Percentiles rank a stretch among this genome's conserved stretches.
These are phyloP conservation scores for Pica pica DNA, from an alignment of 2,113 vertebrate species.

Conservation along the genomic window DNA sequence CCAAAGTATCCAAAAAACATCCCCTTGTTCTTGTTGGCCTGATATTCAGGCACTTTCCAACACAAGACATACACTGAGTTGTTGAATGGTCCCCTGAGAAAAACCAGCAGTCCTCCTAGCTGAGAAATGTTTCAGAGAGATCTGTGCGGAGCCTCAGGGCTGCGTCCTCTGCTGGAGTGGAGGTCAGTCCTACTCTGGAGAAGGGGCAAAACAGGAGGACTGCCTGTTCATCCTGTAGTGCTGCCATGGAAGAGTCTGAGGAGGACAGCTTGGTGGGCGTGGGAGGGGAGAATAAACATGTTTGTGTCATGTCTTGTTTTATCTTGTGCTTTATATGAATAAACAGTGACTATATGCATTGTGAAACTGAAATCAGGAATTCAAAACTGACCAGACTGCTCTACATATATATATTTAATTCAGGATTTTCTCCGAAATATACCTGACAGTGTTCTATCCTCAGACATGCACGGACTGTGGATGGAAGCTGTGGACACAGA, in stretches of 20 bases:
- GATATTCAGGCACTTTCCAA: neutral
- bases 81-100: neutral
- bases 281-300: neutral
- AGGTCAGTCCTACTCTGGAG: neutral
- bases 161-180: neutral
- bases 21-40: neutral
- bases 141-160: neutral
- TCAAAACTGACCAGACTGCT: slow-evolving; percentile 64
- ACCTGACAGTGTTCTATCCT: slow-evolving; percentile 79
- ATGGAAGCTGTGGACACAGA: slow-evolving; percentile 75
- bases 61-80: neutral
- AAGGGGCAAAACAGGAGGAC: neutral
- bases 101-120: neutral
- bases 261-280: neutral
- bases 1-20: neutral
- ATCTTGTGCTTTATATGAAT: neutral
- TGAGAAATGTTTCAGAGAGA: neutral
- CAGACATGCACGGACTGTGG: slow-evolving; percentile 77
- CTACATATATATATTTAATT: slow-evolving; percentile 71
- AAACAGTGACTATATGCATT: slow-evolving; percentile 34
- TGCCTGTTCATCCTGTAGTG: neutral
- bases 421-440: slow-evolving; percentile 83
- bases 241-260: neutral
- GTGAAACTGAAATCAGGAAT: slow-evolving; percentile 2
- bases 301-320: neutral